A percentile compares a stretch with the other conserved stretches of the same genome.
Evolutionary conservation across 2,113 vertebrate genomes (phyloP).

Genomic region (Lontra canadensis): DNA sequence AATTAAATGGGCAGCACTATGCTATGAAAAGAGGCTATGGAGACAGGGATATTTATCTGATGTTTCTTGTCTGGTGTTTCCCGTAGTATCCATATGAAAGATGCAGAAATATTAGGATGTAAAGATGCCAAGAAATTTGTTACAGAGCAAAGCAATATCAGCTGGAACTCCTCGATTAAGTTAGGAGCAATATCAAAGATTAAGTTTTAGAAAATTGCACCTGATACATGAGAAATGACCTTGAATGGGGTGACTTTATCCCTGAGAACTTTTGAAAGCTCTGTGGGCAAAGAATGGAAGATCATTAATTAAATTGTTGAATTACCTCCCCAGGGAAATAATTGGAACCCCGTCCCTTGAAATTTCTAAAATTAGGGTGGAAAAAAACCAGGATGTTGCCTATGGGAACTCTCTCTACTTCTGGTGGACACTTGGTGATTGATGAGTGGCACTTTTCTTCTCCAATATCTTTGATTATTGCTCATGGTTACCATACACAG

Average conservation of each 20-base stretch:
- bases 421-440: not conserved
- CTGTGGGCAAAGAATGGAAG: not conserved
- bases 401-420: not conserved
- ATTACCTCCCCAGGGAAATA: constrained; percentile 1
- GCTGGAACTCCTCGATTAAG: constrained; percentile 3
- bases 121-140: not conserved
- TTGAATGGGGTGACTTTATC: not conserved
- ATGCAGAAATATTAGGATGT: not conserved
- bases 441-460: constrained; percentile 15
- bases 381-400: not conserved
- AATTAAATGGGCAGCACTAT: constrained; percentile 47
- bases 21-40: constrained; percentile 36
- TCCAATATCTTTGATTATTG: constrained; percentile 37
- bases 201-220: constrained; percentile 33
- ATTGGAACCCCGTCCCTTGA: not conserved
- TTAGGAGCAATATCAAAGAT: constrained; percentile 25
- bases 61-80: not conserved
- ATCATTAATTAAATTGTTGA: not conserved
- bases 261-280: not conserved
- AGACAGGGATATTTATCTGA: constrained; percentile 9
- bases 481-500: not conserved
- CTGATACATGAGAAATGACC: not conserved
- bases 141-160: not conserved
- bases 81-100: not conserved
- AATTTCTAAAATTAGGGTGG: not conserved